Conservation (phyloP, 2,797 vertebrate species). For the Australoheros facetus region DNA sequence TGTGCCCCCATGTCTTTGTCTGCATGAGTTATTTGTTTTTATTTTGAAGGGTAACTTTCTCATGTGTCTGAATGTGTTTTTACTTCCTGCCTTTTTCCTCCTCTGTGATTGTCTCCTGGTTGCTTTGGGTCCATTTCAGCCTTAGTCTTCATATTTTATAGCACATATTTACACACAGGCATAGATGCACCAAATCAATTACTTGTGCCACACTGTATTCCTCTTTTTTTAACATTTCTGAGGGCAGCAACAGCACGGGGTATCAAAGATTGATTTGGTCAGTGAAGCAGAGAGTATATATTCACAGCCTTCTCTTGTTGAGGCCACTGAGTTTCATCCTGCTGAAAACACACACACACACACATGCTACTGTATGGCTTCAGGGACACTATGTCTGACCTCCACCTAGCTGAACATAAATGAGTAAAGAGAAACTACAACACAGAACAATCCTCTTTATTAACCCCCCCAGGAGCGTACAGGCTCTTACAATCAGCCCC, state of each 20-base stretch:
- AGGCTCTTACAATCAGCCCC: conserved; percentile 67
- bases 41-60: neutral
- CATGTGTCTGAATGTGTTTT: neutral
- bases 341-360: conserved; percentile 47
- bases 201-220: conserved; percentile 15
- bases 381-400: conserved; percentile 63
- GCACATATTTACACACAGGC: conserved; percentile 8
- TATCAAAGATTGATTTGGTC: conserved; percentile 73
- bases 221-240: conserved; percentile 30
- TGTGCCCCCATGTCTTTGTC: neutral
- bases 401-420: conserved; percentile 66
- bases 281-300: conserved; percentile 56
- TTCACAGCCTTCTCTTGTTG: conserved; percentile 54
- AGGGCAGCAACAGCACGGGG: conserved; percentile 22
- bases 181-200: neutral
- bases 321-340: conserved; percentile 58
- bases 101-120: neutral
- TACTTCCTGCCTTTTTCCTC: neutral
- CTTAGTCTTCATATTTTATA: conserved; percentile 34
- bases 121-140: conserved; percentile 19
- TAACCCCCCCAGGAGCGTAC: conserved; percentile 62
- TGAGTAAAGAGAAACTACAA: conserved; percentile 72
- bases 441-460: conserved; percentile 71
- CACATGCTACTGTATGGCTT: conserved; percentile 42
- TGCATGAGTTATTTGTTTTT: neutral